These are phyloP conservation scores for Herpailurus yagouaroundi DNA, from an alignment of 2,113 vertebrate species.

Conservation along the genomic window DNA sequence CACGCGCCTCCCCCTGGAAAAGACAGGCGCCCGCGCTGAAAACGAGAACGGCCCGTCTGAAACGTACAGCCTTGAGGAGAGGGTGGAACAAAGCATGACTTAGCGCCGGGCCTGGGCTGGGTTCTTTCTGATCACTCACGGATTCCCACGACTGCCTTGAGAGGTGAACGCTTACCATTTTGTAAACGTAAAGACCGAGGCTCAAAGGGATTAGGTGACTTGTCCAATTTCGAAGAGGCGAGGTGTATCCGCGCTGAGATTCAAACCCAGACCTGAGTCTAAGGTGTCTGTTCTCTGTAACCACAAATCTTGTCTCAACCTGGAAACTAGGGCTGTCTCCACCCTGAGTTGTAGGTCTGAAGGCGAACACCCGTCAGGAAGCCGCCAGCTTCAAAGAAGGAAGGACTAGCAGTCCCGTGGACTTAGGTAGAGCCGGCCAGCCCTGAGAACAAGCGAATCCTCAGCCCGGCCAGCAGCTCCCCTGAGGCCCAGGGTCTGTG, in stretches of 20 bases:
- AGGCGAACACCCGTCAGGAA: background rate
- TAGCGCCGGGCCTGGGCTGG: no score
- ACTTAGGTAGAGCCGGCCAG: no score
- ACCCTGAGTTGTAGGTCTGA: background rate
- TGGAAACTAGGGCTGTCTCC: background rate
- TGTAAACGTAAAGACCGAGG: background rate
- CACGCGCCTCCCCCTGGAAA: accelerated
- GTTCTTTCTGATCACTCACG: accelerated
- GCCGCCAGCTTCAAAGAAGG: background rate
- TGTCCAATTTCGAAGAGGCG: background rate
- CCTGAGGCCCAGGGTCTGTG: no score
- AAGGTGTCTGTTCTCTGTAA: background rate
- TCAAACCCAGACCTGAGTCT: background rate
- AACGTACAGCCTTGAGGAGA: no score
- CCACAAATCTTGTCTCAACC: background rate
- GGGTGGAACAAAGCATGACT: accelerated
- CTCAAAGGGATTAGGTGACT: background rate
- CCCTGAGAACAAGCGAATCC: accelerated
- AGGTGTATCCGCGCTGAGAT: accelerated
- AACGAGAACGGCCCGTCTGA: accelerated
- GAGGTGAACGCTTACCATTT: background rate
- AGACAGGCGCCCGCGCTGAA: accelerated
- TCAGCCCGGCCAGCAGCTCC: no score
- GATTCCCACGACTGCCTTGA: background rate
- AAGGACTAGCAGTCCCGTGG: accelerated